A percentile compares a stretch with the other conserved stretches of the same genome.
These are phyloP conservation scores for Eurytoma californica DNA, from an alignment of 2,888 invertebrate genomes.

Conservation along the genomic window DNA sequence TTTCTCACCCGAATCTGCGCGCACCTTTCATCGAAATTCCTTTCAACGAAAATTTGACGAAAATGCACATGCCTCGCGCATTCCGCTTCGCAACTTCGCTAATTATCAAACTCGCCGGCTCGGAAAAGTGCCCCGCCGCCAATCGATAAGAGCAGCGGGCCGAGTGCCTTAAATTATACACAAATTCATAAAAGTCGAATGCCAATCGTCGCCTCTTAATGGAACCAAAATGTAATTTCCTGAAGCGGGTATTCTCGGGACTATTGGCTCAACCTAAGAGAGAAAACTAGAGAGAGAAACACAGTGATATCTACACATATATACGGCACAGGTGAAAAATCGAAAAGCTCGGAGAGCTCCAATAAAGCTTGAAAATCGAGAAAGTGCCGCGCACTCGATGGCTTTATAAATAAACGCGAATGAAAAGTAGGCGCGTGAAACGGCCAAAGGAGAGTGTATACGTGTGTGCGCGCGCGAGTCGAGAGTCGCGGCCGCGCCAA, in stretches of 20 bases:
- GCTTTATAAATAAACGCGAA: conserved; percentile 34
- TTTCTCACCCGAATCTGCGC: too few species aligned
- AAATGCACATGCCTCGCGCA: not conserved
- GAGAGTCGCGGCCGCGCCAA: not conserved
- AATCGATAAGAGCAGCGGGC: not conserved
- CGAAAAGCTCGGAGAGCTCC: not conserved
- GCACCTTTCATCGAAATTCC: too few species aligned
- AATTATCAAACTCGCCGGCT: too few species aligned
- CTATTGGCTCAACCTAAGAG: not conserved
- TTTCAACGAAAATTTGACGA: not conserved
- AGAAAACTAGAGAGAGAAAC: not conserved
- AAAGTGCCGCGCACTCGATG: not conserved
- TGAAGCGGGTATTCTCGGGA: not conserved
- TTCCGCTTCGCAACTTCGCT: too few species aligned
- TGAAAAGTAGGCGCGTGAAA: conserved; percentile 10
- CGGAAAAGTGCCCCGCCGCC: not conserved
- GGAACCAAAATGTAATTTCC: not conserved
- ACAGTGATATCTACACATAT: not conserved
- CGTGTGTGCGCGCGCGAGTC: not conserved
- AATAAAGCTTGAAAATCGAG: conserved; percentile 2
- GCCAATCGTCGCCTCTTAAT: not conserved
- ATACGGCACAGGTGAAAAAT: not conserved
- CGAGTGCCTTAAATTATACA: not conserved
- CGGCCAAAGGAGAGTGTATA: not conserved
- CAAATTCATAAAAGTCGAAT: not conserved